Conservation (phyloP, 2,113 vertebrate species). For the Sakesphorus luctuosus region DNA sequence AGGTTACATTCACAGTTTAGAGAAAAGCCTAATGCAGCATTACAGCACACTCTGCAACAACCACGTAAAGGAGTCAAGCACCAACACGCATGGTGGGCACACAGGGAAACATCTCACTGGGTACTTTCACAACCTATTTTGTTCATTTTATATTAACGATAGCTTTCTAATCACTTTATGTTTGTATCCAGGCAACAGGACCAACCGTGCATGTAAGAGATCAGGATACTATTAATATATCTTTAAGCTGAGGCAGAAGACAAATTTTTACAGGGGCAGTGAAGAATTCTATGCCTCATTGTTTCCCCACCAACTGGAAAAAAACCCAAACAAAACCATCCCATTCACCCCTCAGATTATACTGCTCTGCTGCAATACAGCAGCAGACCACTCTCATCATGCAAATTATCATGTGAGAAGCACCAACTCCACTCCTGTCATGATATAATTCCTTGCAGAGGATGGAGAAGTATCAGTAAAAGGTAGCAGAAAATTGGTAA, state of each 20-base stretch:
- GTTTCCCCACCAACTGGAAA: not conserved
- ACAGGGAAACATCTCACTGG: not conserved
- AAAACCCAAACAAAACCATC: not conserved
- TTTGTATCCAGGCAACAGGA: conserved; percentile 51
- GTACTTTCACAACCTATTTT: not conserved
- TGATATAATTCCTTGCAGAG: not conserved
- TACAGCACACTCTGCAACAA: not conserved
- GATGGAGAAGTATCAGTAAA: not conserved
- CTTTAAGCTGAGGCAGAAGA: conserved; percentile 20
- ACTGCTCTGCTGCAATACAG: not conserved
- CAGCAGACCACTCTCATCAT: not conserved
- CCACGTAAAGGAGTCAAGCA: not conserved
- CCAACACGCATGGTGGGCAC: fast-evolving
- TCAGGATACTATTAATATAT: conserved; percentile 25
- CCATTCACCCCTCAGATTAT: not conserved
- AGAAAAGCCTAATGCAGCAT: not conserved
- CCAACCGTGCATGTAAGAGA: not conserved
- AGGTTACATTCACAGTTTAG: not conserved
- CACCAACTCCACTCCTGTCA: not conserved
- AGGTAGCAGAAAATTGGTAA: not conserved
- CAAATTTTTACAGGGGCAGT: conserved; percentile 9
- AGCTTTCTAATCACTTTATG: conserved; percentile 25
- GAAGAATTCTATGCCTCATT: not conserved
- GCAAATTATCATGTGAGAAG: not conserved
- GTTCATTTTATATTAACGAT: conserved; percentile 27